Base-by-base conservation (phyloP, 2,113 vertebrate species). In the Corythaeola cristata region DNA sequence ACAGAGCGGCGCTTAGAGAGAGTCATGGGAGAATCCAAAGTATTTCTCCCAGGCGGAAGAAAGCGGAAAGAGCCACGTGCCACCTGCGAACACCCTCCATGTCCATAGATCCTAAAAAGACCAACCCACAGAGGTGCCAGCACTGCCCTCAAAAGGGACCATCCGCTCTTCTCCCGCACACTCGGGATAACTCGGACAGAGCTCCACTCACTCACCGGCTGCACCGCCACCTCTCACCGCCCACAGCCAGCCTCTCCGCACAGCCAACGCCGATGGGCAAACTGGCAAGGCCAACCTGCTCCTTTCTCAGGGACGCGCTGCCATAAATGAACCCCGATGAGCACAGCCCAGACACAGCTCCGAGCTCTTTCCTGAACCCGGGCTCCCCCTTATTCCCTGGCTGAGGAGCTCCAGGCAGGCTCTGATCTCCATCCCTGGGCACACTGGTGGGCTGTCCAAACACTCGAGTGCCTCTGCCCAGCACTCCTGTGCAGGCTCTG, bases 181-280 rank as follows among this genome's bases (percentile, higher is more conserved):
- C 37, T 35, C 8, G 19, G 26, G 24, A 32, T 22, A 45, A 26
- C 13, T 7, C 5, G 20, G 50, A 18, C 10, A 21, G 20, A 30
- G 26, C 8, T 56, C 32, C 22, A 50, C 26, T 58, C 64, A 52
- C 22, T 67, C 33, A 30, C 27, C 20, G 3, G 23, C n/a, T 26
- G 20, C 4, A 4, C 53, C 27, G 60, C 11, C 30, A 47, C 8
- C 68, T 32, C 2, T 0, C 15, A 6, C 8, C 28, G 5, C 39
- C 35, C 17, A 0, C 1, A 10, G 55, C 60, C 14, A 14, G 39
- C 22, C 28, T 72, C 28, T 47, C 16, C 2, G 28, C 66, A 50
- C 52, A 32, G 13, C 83, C 11, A n/a, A 27, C 58, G 37, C 50
- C 4, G 1, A 15, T 1, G 23, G 33, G 55, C 27, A 37, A 37